Base-by-base conservation (phyloP, 1,140 invertebrate species). In the Pseudachorutes palmiensis region DNA sequence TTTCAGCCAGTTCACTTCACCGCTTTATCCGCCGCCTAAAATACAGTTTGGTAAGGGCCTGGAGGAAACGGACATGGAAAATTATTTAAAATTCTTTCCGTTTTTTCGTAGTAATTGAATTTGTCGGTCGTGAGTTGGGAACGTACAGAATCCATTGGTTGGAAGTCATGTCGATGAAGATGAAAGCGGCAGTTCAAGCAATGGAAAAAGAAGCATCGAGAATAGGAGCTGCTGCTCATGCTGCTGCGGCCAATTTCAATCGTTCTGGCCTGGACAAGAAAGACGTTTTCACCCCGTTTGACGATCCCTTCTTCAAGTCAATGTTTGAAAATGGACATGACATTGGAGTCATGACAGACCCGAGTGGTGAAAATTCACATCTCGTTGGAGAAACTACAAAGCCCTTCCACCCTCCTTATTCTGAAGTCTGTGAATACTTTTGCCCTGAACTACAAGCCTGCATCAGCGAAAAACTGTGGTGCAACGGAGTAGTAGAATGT, bases 401-500 rank as follows among this genome's bases (percentile, higher is more conserved):
- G 63, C n/a, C 67, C 12, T 9, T 24, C 31, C 58, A 3, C 31
- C 60, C 29, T 22, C 19, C 22, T 16, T 59, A 30, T 57, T 22
- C 14, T 30, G 63, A 22, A 60, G 49, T 67, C 72, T 87, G 86
- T 74, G 79, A 81, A 70, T 84, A 86, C 75, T 87, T 88, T 76
- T 94, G 91, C 78, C 91, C 91, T 9, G 91, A 94, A 77, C 79
- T 94, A 66, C 88, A 91, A 75, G 91, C 91, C 26, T 94, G 92
- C 76, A 94, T 94, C 67, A 88, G 87, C 70, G 80, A 87, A 2
- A 84, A 84, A 28, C 79, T 94, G 33, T 93, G 91, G 90, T 61
- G 61, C 14, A 63, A 63, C 24, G 51, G 51, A 0, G 65, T 68
- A 31, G 69, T 70, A 1, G 70, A 74, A 41, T 74, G 72, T 61